Percentiles rank a stretch among this genome's conserved stretches.
phyloP scores from a whole-genome alignment of 53 echinoderm and acorn worm genomes.

The Actinopyga echinites region DNA sequence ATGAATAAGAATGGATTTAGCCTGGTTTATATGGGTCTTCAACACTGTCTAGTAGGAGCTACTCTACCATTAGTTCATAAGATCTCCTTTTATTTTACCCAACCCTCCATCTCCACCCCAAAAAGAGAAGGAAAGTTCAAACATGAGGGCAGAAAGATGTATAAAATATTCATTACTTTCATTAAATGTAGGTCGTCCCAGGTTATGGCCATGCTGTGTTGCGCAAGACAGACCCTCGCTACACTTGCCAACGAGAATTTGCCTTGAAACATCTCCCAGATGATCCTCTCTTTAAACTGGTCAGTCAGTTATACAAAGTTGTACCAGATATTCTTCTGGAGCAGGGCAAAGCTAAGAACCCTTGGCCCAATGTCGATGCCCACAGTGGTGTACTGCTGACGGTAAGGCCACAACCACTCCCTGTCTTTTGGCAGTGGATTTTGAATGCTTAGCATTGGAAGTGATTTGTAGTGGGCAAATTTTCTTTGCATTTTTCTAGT shows the following conservation, averaged over 20 bases:
- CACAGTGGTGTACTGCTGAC: conserved; percentile 83
- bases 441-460: too few species aligned
- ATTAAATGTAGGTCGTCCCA: conserved; percentile 81
- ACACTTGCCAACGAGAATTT: conserved; percentile 91
- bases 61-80: too few species aligned
- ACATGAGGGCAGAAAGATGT: not conserved
- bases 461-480: too few species aligned
- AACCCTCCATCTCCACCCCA: not conserved
- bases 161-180: not conserved
- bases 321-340: conserved; percentile 70
- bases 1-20: too few species aligned
- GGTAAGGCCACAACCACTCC: conserved; percentile 46
- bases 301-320: conserved; percentile 83
- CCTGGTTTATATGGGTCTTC: too few species aligned
- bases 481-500: too few species aligned
- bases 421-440: too few species aligned
- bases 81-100: not conserved
- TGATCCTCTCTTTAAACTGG: conserved; percentile 88
- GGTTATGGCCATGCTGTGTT: conserved; percentile 98
- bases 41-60: too few species aligned
- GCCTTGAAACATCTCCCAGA: conserved; percentile 93
- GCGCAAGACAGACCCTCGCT: conserved; percentile 96
- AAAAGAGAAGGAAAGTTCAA: not conserved
- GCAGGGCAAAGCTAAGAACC: conserved; percentile 91
- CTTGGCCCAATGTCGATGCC: conserved; percentile 94